Conservation (phyloP, 1,140 invertebrate genomes). For the Yoshiicerus persimilis region DNA sequence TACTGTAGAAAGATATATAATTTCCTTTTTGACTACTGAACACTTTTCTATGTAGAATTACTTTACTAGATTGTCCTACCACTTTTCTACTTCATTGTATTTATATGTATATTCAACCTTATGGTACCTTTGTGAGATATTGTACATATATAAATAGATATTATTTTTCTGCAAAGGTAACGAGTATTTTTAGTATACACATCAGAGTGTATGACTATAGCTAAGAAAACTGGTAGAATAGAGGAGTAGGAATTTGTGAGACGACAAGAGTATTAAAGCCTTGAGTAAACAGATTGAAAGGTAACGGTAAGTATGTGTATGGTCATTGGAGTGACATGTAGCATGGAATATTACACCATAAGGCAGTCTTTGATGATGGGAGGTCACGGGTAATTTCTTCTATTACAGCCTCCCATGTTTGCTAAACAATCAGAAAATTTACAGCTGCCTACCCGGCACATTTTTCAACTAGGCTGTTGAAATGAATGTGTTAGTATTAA, state of each 20-base stretch:
- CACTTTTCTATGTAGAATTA: too few relatives aligned
- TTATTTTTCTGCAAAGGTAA: too few relatives aligned
- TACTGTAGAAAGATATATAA: too few relatives aligned
- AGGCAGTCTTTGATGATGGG: constrained; percentile 17
- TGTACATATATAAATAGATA: too few relatives aligned
- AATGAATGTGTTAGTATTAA: not conserved
- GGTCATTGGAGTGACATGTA: not conserved
- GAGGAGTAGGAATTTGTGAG: not conserved
- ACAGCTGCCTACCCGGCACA: constrained; percentile 17
- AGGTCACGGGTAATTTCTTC: constrained; percentile 33
- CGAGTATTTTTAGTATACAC: not conserved
- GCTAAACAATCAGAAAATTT: constrained; percentile 37
- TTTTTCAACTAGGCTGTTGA: not conserved
- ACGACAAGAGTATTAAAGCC: not conserved
- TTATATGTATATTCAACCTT: too few relatives aligned
- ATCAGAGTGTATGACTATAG: not conserved
- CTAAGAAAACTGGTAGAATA: not conserved
- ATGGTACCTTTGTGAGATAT: too few relatives aligned
- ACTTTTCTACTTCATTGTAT: too few relatives aligned
- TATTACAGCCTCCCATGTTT: constrained; percentile 31
- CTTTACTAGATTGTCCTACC: too few relatives aligned
- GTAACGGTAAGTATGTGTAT: not conserved
- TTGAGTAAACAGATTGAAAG: not conserved
- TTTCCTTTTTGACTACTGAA: too few relatives aligned
- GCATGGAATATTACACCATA: not conserved